Conservation (phyloP, 1,140 invertebrate species). For the Brachionus koreanus region DNA sequence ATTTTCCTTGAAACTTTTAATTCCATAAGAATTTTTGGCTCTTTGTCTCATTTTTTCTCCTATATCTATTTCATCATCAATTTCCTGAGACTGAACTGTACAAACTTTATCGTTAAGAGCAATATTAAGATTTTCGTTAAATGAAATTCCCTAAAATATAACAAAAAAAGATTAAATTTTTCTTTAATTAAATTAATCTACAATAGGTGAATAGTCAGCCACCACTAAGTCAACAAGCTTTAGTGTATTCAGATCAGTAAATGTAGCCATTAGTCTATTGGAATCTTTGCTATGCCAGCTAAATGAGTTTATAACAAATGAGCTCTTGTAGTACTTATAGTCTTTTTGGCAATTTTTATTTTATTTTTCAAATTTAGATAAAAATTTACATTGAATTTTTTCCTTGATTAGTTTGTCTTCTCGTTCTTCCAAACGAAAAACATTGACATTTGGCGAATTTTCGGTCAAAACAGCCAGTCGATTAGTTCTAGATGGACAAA, state of each 20-base stretch:
- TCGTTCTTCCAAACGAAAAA: slow-evolving; percentile 2
- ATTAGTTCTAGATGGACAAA: slow-evolving; percentile 15
- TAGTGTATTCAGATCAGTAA: neutral
- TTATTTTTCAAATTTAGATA: neutral
- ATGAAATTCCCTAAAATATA: neutral
- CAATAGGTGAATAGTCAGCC: slow-evolving; percentile 9
- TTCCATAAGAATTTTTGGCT: slow-evolving; percentile 20
- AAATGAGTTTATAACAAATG: neutral
- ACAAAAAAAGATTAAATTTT: neutral
- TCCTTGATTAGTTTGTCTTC: neutral
- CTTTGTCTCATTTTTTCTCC: slow-evolving; percentile 34
- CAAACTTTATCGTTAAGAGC: neutral
- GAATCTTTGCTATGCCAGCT: slow-evolving; percentile 35
- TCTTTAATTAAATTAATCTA: neutral
- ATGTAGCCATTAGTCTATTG: slow-evolving; percentile 21
- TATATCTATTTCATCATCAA: neutral
- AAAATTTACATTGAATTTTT: slow-evolving; percentile 29
- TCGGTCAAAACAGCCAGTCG: slow-evolving; percentile 26
- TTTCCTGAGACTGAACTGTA: neutral
- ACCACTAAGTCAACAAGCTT: neutral
- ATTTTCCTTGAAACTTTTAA: neutral
- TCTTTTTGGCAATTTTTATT: neutral
- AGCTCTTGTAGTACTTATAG: neutral
- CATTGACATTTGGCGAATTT: neutral
- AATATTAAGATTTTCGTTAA: slow-evolving; percentile 6